Conservation (phyloP, 2,797 vertebrate genomes). For the Sphenopsis melanotis region DNA sequence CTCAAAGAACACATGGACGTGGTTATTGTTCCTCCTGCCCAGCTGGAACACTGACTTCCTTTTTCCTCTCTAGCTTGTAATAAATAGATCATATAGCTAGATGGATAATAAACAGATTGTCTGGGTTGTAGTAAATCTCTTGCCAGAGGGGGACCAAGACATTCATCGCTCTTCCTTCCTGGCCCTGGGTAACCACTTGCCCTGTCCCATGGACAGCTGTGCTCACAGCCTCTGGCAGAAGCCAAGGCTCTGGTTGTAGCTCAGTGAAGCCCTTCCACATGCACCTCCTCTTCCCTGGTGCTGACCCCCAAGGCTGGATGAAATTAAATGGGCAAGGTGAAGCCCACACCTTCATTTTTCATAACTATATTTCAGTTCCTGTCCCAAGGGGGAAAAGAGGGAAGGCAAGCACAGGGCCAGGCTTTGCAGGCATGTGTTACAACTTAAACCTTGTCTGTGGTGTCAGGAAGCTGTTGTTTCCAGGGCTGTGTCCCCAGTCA, state of each 20-base stretch:
- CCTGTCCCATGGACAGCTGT: background rate
- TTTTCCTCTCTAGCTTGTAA: constrained; percentile 25
- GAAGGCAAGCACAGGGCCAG: background rate
- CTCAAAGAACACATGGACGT: constrained; percentile 33
- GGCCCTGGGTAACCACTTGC: background rate
- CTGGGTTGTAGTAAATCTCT: background rate
- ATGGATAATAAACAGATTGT: background rate
- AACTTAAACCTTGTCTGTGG: background rate
- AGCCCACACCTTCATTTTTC: background rate
- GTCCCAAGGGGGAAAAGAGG: background rate
- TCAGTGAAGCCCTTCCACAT: background rate
- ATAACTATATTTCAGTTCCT: background rate
- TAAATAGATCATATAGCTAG: background rate
- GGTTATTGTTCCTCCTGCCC: constrained; percentile 21
- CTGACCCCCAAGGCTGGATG: background rate
- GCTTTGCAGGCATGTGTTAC: background rate
- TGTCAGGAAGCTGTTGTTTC: background rate
- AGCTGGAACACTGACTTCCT: constrained; percentile 35
- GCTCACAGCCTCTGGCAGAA: background rate
- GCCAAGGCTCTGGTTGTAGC: background rate
- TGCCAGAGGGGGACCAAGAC: background rate
- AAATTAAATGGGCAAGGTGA: background rate
- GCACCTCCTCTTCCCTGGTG: background rate
- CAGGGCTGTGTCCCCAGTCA: background rate
- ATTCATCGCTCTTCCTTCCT: background rate